Evolutionary conservation across 2,797 vertebrate genomes (phyloP).

Genomic region (Eulemur albifrons): DNA sequence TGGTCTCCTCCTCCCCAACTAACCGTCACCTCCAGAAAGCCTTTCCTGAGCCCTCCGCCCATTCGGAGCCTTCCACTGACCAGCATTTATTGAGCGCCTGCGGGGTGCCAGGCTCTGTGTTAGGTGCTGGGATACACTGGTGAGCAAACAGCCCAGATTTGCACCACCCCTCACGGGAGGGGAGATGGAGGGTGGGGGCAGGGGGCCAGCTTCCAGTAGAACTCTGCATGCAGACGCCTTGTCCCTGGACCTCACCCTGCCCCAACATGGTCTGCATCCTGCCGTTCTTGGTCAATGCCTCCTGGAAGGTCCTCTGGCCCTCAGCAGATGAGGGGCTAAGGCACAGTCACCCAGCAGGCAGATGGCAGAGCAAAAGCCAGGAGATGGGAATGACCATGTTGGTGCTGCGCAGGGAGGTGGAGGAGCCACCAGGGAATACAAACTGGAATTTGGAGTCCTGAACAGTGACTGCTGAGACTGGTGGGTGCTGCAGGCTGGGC

Average conservation of each 20-base stretch:
- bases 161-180: not conserved
- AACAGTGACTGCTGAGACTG: not conserved
- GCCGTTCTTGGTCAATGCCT: not conserved
- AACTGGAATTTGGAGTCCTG: not conserved
- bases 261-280: not conserved
- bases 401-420: not conserved
- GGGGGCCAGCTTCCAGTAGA: not conserved
- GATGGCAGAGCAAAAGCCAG: not conserved
- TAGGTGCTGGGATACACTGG: not conserved
- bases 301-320: not conserved
- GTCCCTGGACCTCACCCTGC: not conserved
- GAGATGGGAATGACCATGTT: not conserved
- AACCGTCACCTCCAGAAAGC: not conserved
- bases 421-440: not conserved
- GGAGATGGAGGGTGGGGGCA: not conserved
- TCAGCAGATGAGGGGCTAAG: not conserved
- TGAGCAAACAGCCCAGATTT: not conserved
- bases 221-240: not conserved
- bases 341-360: not conserved
- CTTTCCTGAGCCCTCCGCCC: not conserved
- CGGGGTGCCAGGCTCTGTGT: not conserved
- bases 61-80: not conserved
- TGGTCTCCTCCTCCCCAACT: not conserved
- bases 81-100: not conserved
- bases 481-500: not conserved